Evolutionary conservation across 2,113 vertebrate genomes (phyloP), one percentile per base, ranked within the genome.

Genomic region (Cavia porcellus): DNA sequence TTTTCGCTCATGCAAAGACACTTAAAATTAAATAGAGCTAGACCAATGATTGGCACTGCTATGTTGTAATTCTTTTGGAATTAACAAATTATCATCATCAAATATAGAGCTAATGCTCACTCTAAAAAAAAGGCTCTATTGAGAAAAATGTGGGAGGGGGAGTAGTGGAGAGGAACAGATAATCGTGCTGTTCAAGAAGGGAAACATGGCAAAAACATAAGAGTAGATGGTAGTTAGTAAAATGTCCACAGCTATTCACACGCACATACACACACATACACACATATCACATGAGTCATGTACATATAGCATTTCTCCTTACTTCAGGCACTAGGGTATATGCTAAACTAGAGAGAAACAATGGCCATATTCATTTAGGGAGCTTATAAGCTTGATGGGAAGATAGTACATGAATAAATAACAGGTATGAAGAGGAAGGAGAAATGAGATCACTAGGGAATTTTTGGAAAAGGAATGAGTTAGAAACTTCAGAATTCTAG

Each of bases 11-110:
- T 85, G 81, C 45, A 87, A 95, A 96, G 62, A 32, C 81, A 90
- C 64, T 97, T 96, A 95, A 94, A 96, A 96, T 95, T 90, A 95
- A 95, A 92, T 81, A 94, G 92, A 95, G 70, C 75, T 80, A 94
- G 90, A 94, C 57, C 4, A 22, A 32, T 75, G 77, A 96, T 90
- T 90, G 82, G 90, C 50, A 93, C 25, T 77, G 66, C 70, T 93
- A 64, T 64, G 77, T 75, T 88, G 38, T 47, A 85, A 82, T 96
- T 96, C 81, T 93, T 96, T 88, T 64, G 59, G 47, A 97, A 88
- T 79, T 59, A 92, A 88, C 62, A 81, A 64, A 82, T 55, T 94
- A 20, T 89, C 64, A 25, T 89, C 59, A 50, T 77, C 50, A 75
- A 70, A 22, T 79, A 47, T 7, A 85, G 24, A 95, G 9, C 38